phyloP scores from a whole-genome alignment of 2,113 vertebrate genomes.

The Hippocampus guttulatus region DNA sequence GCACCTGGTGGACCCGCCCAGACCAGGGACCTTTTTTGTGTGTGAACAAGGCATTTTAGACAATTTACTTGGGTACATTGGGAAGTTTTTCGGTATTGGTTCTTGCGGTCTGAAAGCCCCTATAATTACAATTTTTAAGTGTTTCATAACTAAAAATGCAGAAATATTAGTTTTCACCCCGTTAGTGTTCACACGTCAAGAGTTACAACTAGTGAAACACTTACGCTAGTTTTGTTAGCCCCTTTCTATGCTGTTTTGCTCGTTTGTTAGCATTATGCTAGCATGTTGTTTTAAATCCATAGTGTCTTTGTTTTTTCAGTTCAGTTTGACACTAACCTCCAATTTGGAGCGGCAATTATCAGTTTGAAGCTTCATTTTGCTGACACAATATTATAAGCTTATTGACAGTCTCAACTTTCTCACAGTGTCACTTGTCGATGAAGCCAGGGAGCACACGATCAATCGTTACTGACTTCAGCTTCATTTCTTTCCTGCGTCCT shows the following conservation, averaged over 20 bases:
- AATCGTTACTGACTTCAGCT: neutral
- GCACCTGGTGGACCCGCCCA: no score
- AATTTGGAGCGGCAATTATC: neutral
- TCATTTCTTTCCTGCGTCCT: neutral
- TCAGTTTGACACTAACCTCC: no score
- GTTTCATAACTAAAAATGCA: no score
- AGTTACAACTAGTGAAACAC: neutral
- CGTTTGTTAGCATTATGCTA: neutral
- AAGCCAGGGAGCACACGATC: neutral
- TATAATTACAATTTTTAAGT: no score
- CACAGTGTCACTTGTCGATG: neutral
- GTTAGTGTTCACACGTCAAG: no score
- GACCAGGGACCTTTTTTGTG: no score
- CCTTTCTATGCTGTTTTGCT: neutral
- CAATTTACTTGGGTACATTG: no score
- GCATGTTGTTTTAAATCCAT: neutral
- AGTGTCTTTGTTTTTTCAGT: neutral
- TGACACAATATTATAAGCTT: neutral
- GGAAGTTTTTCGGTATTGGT: no score
- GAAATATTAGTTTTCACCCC: no score
- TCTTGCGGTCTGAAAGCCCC: no score
- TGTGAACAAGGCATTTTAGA: no score
- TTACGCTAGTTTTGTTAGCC: neutral
- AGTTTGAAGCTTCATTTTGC: neutral
- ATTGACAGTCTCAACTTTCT: neutral